Percentiles rank a stretch among this genome's conserved stretches.
Conservation (phyloP, 2,888 invertebrate species). For the Pandemis corylana region DNA sequence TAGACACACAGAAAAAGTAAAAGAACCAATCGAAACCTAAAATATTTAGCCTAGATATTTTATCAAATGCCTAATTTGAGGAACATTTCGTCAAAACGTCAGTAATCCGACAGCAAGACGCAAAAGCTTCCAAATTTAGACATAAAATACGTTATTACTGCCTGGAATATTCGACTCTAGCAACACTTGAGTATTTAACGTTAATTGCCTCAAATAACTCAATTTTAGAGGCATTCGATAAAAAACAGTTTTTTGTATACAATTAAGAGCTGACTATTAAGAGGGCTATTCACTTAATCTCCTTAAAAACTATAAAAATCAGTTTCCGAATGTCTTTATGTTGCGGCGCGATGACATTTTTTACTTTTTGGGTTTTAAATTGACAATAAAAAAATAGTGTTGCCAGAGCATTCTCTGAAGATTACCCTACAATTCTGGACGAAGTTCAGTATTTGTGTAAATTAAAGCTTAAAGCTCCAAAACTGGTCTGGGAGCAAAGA, state of each 20-base stretch:
- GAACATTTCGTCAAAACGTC: too few species aligned
- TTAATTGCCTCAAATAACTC: conserved; percentile 31
- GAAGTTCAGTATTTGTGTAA: too few species aligned
- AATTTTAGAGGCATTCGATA: conserved; percentile 25
- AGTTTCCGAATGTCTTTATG: conserved; percentile 57
- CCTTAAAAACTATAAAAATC: conserved; percentile 58
- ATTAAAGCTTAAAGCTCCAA: too few species aligned
- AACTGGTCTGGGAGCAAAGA: too few species aligned
- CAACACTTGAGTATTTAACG: background rate
- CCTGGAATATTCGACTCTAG: background rate
- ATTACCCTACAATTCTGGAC: background rate
- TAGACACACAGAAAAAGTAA: too few species aligned
- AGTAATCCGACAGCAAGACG: too few species aligned
- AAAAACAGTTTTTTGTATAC: conserved; percentile 50
- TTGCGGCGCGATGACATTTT: conserved; percentile 53
- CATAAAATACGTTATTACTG: background rate
- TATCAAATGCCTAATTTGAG: too few species aligned
- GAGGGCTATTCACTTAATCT: conserved; percentile 68
- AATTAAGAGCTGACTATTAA: conserved; percentile 72
- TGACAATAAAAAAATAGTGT: conserved; percentile 43
- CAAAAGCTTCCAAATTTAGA: background rate
- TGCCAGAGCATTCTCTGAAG: conserved; percentile 26
- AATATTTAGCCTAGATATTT: too few species aligned
- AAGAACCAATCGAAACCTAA: too few species aligned
- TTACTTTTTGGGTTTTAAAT: conserved; percentile 47